Base-by-base conservation (phyloP, 1,140 invertebrate genomes). In the Drosophila tristis region DNA sequence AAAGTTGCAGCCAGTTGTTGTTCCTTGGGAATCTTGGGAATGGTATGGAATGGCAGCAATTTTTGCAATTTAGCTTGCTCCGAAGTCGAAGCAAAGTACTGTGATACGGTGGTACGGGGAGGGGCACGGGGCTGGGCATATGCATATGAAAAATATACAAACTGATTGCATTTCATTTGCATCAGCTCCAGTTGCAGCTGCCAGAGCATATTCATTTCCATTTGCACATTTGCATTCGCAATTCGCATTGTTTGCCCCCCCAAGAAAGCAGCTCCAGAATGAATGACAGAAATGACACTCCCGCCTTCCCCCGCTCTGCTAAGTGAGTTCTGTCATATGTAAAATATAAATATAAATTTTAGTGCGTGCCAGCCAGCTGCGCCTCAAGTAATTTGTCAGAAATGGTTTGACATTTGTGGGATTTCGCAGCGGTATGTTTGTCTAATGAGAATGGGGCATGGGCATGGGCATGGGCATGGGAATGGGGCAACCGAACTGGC, bases 331-430 rank as follows among this genome's bases (percentile, higher is more conserved):
- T 80, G 61, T 56, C 74, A 75, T 54, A 80, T 64, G 80, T 60
- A 64, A 85, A 76, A 79, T 84, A 78, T 78, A 66, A 75, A 75
- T 25, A 20, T 20, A 20, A 20, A 20, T 75, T 71, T 59, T 4
- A 39, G 72, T 75, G 72, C 72, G 72, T 75, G 72, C 43, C 54
- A 74, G 31, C 54, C 72, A 74, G 53, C 45, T 73, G 56, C 45
- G 55, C 68, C 70, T 71, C 61, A 57, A 68, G 70, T 68, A 78
- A 87, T 87, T 87, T 86, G 78, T 86, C 82, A 72, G 66, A 78
- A 39, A 65, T 71, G 79, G 66, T 86, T 78, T 82, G 82, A 87
- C 82, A 87, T 78, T 74, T 66, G 55, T 66, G 31, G 23, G 45
- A 56, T 31, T 60, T 45, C 15, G 60, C 29, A 57, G 43, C 39